These are phyloP conservation scores for Thrips palmi DNA, from an alignment of 1,140 invertebrate genomes.

Conservation along the genomic window DNA sequence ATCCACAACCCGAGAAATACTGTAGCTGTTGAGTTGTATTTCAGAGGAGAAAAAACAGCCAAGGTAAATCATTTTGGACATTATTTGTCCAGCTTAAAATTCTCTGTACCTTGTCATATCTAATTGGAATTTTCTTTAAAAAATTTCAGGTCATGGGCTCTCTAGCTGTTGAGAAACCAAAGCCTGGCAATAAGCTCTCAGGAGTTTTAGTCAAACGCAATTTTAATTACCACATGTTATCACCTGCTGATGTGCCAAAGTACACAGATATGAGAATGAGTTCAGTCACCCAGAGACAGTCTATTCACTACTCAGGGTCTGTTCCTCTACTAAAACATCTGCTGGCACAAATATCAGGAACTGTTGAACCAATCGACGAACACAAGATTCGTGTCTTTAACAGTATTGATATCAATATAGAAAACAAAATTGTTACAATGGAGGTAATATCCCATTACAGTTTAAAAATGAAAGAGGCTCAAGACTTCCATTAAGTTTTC, in stretches of 20 bases:
- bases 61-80: conserved; percentile 41
- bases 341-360: conserved; percentile 63
- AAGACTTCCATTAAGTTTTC: not conserved
- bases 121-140: conserved; percentile 7
- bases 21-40: conserved; percentile 79
- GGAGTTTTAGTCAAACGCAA: conserved; percentile 94
- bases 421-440: conserved; percentile 64
- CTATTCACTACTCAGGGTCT: conserved; percentile 68
- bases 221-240: conserved; percentile 93
- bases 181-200: conserved; percentile 59
- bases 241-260: conserved; percentile 79
- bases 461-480: not conserved
- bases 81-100: not conserved
- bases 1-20: conserved; percentile 96
- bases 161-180: conserved; percentile 65
- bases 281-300: conserved; percentile 77
- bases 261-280: conserved; percentile 93
- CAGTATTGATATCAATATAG: conserved; percentile 63
- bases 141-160: conserved; percentile 59
- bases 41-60: conserved; percentile 92
- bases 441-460: conserved; percentile 33
- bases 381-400: conserved; percentile 57
- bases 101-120: not conserved
- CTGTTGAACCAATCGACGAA: conserved; percentile 54
- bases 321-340: conserved; percentile 63